Base-by-base conservation (phyloP, 2,113 vertebrate species). In the Clarias macrocephalus region DNA sequence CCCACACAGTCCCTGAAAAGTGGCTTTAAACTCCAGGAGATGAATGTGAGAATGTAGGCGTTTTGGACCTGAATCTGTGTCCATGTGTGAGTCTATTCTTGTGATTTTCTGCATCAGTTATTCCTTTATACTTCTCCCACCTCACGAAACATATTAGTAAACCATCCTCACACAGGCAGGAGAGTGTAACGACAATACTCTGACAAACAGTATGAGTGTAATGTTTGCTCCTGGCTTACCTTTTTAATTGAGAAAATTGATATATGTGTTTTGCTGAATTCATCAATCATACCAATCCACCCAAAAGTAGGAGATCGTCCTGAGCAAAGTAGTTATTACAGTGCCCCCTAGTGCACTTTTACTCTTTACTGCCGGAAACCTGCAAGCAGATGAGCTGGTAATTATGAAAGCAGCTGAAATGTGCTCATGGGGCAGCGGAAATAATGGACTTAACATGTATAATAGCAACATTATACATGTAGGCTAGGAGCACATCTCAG, bases 31-130 rank as follows among this genome's bases (percentile, higher is more conserved):
- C 88, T 89, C 87, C 73, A 86, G 84, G 83, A 89, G 86, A 88
- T 88, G 86, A 89, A 88, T 88, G 59, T 86, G 79, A 52, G 66
- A 76, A 72, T 84, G 90, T 88, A 82, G 86, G 90, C 86, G 90
- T 88, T 37, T 88, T 91, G 86, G 88, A 89, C 82, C 79, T 86
- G 82, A 86, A 85, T 91, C 62, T 80, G 21, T 73, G 84, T 89
- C 85, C 88, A 89, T 88, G 86, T 89, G 86, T 86, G 86, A 88
- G 86, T 88, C 72, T 90, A 88, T 88, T 90, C 87, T 90, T 88
- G 87, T 90, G 73, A 86, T 88, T 83, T 85, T 89, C 59, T 83
- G 65, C 73, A 84, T 81, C 85, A 62, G 77, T 88, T 89, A 89
- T 87, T 83, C 80, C 30, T 87, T 83, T 87, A 63, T 87, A 66